phyloP scores from a whole-genome alignment of 2,113 vertebrate species.

The Excalfactoria chinensis region DNA sequence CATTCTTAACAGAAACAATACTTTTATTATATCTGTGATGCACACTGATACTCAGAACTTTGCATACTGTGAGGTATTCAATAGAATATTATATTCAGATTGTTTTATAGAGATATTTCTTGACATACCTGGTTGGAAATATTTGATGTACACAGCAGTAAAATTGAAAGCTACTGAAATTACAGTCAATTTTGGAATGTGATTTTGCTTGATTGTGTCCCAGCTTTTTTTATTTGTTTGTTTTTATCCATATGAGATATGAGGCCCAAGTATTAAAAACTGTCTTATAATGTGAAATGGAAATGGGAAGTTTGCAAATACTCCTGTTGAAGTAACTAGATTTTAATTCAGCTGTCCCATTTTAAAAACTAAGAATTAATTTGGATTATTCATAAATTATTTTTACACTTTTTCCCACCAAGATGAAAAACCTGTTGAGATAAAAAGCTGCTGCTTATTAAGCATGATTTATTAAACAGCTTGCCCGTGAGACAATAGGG shows the following conservation, averaged over 20 bases:
- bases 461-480: conserved; percentile 20
- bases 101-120: background rate
- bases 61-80: background rate
- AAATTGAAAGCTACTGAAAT: background rate
- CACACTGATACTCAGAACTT: background rate
- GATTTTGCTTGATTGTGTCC: background rate
- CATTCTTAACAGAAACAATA: background rate
- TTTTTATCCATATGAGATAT: background rate
- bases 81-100: background rate
- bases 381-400: conserved; percentile 12
- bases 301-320: background rate
- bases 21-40: background rate
- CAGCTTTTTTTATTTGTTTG: background rate
- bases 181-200: background rate
- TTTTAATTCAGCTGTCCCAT: background rate
- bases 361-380: background rate
- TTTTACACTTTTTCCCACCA: conserved; percentile 30
- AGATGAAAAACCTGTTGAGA: background rate
- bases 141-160: background rate
- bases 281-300: background rate
- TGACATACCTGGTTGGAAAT: background rate
- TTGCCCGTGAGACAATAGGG: background rate
- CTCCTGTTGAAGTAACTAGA: background rate
- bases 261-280: background rate
- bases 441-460: background rate